Conservation (phyloP, 2,888 invertebrate genomes). For the Lepidocyrtinus sp. region DNA sequence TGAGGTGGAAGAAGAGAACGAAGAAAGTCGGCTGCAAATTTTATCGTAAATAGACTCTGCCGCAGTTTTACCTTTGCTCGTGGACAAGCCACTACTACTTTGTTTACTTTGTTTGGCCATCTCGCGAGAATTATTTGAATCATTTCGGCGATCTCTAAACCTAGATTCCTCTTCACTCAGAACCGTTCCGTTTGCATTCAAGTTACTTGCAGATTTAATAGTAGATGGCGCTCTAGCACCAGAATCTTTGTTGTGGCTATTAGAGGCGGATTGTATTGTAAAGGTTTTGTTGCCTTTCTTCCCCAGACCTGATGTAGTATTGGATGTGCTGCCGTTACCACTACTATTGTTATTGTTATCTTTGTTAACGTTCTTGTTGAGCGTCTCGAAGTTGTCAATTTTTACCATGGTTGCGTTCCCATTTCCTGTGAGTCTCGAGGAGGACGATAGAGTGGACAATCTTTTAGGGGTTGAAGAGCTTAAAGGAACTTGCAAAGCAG, state of each 20-base stretch:
- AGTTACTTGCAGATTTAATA: background rate
- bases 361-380: slow-evolving; percentile 68
- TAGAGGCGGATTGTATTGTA: slow-evolving; percentile 5
- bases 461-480: slow-evolving; percentile 68
- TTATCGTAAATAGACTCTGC: slow-evolving; percentile 56
- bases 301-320: background rate
- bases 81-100: background rate
- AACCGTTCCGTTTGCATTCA: slow-evolving; percentile 38
- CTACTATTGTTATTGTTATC: slow-evolving; percentile 66
- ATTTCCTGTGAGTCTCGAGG: slow-evolving; percentile 1
- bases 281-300: slow-evolving; percentile 32
- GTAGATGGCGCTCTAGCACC: background rate
- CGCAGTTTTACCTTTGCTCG: slow-evolving; percentile 20
- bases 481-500: slow-evolving; percentile 63
- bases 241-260: background rate
- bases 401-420: slow-evolving; percentile 46
- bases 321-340: slow-evolving; percentile 28
- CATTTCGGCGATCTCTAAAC: background rate
- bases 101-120: background rate
- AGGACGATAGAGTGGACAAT: slow-evolving; percentile 16
- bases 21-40: slow-evolving; percentile 41
- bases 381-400: slow-evolving; percentile 69
- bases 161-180: slow-evolving; percentile 5
- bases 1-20: slow-evolving; percentile 31
- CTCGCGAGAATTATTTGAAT: background rate